phyloP scores from a whole-genome alignment of 2,888 invertebrate species.

The Dynastes hyllus region DNA sequence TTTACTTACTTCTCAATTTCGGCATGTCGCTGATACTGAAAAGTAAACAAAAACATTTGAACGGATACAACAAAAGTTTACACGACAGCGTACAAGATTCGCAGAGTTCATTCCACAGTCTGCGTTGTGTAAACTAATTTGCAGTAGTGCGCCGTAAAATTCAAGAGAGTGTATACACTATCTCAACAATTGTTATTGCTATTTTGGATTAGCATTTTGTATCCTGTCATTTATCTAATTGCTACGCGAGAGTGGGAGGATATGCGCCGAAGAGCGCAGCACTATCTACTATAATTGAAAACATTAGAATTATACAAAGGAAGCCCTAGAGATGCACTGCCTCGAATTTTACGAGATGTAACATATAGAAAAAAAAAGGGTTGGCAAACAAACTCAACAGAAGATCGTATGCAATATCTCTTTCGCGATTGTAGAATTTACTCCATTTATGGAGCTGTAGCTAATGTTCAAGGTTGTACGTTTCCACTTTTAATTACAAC shows the following conservation, averaged over 20 bases:
- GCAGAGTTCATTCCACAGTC: not conserved
- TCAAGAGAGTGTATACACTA: not conserved
- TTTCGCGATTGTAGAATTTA: constrained; percentile 4
- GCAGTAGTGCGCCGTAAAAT: not conserved
- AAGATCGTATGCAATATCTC: not conserved
- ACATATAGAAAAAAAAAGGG: not conserved
- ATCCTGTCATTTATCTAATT: not conserved
- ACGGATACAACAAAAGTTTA: too few relatives aligned
- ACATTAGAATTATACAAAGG: constrained; percentile 15
- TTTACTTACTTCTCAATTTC: too few relatives aligned
- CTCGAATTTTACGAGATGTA: constrained; percentile 1
- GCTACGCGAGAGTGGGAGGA: constrained; percentile 1
- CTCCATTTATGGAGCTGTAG: not conserved
- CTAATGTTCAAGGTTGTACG: not conserved
- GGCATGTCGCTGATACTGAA: too few relatives aligned
- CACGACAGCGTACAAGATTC: too few relatives aligned
- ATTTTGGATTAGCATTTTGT: not conserved
- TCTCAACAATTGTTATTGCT: not conserved
- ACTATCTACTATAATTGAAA: constrained; percentile 19
- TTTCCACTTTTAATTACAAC: not conserved
- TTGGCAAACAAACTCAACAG: constrained; percentile 23
- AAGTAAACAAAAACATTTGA: too few relatives aligned
- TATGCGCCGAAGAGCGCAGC: constrained; percentile 5
- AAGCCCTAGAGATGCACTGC: constrained; percentile 19
- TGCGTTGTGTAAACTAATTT: not conserved